Evolutionary conservation across 2,888 invertebrate genomes (phyloP).

Genomic region (Anorthoa munda): DNA sequence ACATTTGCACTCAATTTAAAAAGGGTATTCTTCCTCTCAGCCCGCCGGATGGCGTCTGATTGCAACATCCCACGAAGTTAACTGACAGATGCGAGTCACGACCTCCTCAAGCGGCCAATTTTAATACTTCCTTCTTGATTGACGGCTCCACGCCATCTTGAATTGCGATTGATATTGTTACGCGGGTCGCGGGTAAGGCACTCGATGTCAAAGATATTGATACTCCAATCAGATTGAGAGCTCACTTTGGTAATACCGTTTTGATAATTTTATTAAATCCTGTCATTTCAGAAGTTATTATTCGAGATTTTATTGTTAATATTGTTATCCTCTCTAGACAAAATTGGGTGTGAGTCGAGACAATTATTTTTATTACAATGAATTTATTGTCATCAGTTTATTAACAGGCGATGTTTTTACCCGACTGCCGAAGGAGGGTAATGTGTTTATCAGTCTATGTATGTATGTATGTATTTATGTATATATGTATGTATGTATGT

Average conservation of each 20-base stretch:
- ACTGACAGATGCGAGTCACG: constrained; percentile 60
- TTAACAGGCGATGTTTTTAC: neutral
- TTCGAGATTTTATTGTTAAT: constrained; percentile 3
- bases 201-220: constrained; percentile 52
- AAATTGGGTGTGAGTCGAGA: neutral
- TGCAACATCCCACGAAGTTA: constrained; percentile 42
- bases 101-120: constrained; percentile 53
- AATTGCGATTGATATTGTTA: constrained; percentile 42
- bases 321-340: neutral
- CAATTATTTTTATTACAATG: neutral
- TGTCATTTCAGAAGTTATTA: constrained; percentile 23
- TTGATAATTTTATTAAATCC: constrained; percentile 39
- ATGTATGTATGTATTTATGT: too few relatives aligned
- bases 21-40: constrained; percentile 13
- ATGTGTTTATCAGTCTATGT: too few relatives aligned
- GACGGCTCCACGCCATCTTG: constrained; percentile 56
- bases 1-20: constrained; percentile 37
- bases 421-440: too few relatives aligned
- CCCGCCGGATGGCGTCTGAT: constrained; percentile 39
- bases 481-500: too few relatives aligned
- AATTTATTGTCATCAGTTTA: neutral
- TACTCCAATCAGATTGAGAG: constrained; percentile 43
- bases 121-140: constrained; percentile 68
- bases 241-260: constrained; percentile 33
- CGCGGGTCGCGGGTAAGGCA: neutral